These are phyloP conservation scores for Laspeyria flexula DNA, from an alignment of 2,888 invertebrate species.

Conservation along the genomic window DNA sequence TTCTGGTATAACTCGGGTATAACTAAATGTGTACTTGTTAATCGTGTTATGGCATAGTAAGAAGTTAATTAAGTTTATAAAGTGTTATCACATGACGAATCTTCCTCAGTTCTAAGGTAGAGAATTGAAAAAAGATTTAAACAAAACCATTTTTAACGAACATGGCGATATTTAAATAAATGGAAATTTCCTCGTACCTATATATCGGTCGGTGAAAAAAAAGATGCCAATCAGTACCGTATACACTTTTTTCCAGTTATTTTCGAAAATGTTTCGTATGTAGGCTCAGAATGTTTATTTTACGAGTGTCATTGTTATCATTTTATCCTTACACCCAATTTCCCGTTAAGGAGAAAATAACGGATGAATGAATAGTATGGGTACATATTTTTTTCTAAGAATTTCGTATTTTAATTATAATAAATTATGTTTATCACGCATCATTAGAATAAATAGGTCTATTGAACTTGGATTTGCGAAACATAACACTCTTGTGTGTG, in stretches of 20 bases:
- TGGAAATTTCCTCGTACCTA: neutral
- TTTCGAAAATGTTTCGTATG: neutral
- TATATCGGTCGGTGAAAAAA: neutral
- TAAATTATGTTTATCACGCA: conserved; percentile 24
- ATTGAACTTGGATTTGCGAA: conserved; percentile 65
- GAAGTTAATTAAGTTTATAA: conserved; percentile 39
- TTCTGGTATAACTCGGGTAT: too few species aligned
- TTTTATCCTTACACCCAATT: neutral
- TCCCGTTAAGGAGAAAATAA: conserved; percentile 4
- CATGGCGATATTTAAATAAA: too few species aligned
- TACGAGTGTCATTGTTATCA: neutral
- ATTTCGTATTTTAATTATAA: conserved; percentile 15
- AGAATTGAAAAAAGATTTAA: neutral
- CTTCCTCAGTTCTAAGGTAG: neutral
- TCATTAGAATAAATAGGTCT: conserved; percentile 67
- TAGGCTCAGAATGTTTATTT: neutral
- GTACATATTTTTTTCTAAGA: conserved; percentile 6
- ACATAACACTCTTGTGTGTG: conserved; percentile 47
- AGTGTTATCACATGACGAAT: conserved; percentile 1
- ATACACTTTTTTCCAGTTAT: neutral
- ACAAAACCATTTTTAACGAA: too few species aligned
- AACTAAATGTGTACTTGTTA: too few species aligned
- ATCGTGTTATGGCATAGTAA: conserved; percentile 50
- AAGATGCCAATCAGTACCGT: neutral
- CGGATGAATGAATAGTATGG: neutral